Evolutionary conservation across 2,888 invertebrate genomes (phyloP), one percentile per base, ranked within the genome.

Genomic region (Archips xylosteana): DNA sequence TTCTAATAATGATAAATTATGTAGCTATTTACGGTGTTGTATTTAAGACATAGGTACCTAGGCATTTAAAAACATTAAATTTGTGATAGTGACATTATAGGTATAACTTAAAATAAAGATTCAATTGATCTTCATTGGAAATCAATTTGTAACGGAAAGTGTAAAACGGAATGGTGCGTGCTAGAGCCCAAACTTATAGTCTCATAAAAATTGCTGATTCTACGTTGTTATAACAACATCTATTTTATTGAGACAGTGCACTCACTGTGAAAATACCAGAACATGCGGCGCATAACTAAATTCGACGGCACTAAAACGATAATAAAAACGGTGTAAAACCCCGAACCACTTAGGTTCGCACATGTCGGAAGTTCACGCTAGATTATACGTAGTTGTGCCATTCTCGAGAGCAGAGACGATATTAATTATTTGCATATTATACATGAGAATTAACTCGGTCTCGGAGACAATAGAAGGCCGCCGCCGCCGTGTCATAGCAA

Each of bases 391-490:
- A 42, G 54, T 60, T 64, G 39, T 59, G 63, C 63, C 62, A 63
- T 71, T 45, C 47, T 47, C 68, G n/a, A 51, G 36, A 51, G n/a
- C 32, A 36, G 60, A 61, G 60, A 47, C 54, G 60, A 65, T 70
- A 65, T 74, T 70, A 70, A 74, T 74, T 74, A 74, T 74, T 74
- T 74, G 69, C 74, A 74, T 74, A 74, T 70, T 74, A 74, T 74
- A 74, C 74, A 65, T 64, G 78, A 85, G 86, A 88, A 88, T 87
- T 85, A 85, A 83, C 86, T 83, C 81, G 85, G 80, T 83, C 81
- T 81, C 76, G 83, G 83, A 92, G 89, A 92, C 91, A 91, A 91
- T 88, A 88, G 92, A 91, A 92, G 92, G 92, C 91, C 90, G 84
- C 71, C 77, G 86, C 81, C 88, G 86, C 82, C 89, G 89, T 91